These are phyloP conservation scores for Coturnix japonica DNA, from an alignment of 2,113 vertebrate species.

Conservation along the genomic window DNA sequence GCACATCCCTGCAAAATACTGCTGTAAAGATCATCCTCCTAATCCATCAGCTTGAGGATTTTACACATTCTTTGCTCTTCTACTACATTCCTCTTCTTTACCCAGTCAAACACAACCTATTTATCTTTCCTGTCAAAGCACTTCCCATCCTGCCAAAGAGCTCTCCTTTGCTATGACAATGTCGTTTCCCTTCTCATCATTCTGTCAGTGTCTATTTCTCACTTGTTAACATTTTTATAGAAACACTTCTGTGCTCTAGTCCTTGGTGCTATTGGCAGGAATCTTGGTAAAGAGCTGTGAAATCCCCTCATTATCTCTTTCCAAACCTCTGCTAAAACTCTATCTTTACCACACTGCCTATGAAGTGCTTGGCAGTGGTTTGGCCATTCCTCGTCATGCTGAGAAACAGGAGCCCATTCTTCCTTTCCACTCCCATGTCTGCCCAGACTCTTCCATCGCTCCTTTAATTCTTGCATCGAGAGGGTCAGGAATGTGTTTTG, in stretches of 20 bases:
- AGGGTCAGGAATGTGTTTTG: not conserved
- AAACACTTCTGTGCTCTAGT: not conserved
- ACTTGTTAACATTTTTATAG: slow-evolving; percentile 45
- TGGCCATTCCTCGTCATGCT: not conserved
- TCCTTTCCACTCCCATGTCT: not conserved
- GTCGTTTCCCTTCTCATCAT: slow-evolving; percentile 17
- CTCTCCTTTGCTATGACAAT: slow-evolving; percentile 50
- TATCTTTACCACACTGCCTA: not conserved
- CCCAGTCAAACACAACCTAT: slow-evolving; percentile 29
- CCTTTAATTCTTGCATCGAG: not conserved
- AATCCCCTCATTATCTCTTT: not conserved
- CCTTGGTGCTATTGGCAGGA: not conserved
- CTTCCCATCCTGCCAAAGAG: slow-evolving; percentile 27
- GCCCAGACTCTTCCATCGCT: not conserved
- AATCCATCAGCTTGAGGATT: slow-evolving; percentile 30
- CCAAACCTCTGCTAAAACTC: not conserved
- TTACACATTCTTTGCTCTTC: slow-evolving; percentile 20
- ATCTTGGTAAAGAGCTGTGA: not conserved
- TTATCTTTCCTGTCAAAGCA: slow-evolving; percentile 49
- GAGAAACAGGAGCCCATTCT: not conserved
- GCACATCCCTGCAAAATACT: not conserved
- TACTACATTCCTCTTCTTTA: slow-evolving; percentile 5
- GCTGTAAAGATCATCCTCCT: slow-evolving; percentile 22
- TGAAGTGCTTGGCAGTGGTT: not conserved
- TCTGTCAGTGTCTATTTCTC: slow-evolving; percentile 40